Evolutionary conservation across 2,113 vertebrate species (phyloP).

Genomic region (Tyrannus savana): DNA sequence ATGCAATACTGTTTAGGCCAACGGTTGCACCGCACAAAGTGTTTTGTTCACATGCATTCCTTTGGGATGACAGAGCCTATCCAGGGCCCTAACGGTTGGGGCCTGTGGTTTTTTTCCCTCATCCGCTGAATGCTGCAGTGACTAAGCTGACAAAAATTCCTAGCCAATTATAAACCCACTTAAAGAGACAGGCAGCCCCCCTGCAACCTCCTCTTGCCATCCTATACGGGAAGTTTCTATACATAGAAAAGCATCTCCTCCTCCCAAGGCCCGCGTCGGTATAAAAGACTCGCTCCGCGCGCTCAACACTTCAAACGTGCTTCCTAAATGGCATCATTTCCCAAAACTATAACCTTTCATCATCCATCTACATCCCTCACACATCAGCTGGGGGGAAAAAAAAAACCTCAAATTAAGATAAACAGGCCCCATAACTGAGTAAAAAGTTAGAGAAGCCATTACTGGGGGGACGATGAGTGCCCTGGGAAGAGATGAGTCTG

Average conservation of each 20-base stretch:
- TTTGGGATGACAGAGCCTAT: constrained; percentile 80
- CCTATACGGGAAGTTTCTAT: constrained; percentile 68
- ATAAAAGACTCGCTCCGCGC: constrained; percentile 3
- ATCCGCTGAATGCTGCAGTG: constrained; percentile 72
- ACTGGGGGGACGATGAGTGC: too few relatives aligned
- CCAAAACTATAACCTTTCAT: constrained; percentile 10
- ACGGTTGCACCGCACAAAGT: constrained; percentile 74
- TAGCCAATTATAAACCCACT: constrained; percentile 78
- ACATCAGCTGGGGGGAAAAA: background rate
- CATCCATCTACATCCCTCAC: background rate
- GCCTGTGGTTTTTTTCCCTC: constrained; percentile 74
- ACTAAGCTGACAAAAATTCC: constrained; percentile 81
- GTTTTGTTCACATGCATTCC: constrained; percentile 82
- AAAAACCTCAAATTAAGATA: background rate
- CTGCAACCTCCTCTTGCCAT: constrained; percentile 45
- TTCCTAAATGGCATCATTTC: constrained; percentile 56
- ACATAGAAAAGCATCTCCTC: constrained; percentile 58
- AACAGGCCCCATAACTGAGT: background rate
- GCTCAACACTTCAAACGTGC: constrained; percentile 28
- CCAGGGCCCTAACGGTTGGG: constrained; percentile 72
- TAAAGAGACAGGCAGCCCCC: constrained; percentile 68
- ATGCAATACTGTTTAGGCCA: constrained; percentile 74
- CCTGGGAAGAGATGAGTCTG: background rate
- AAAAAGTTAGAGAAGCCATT: background rate
- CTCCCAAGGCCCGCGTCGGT: constrained; percentile 2